Conservation (phyloP, 2,888 invertebrate species). For the Drosophila hamatofila region DNA sequence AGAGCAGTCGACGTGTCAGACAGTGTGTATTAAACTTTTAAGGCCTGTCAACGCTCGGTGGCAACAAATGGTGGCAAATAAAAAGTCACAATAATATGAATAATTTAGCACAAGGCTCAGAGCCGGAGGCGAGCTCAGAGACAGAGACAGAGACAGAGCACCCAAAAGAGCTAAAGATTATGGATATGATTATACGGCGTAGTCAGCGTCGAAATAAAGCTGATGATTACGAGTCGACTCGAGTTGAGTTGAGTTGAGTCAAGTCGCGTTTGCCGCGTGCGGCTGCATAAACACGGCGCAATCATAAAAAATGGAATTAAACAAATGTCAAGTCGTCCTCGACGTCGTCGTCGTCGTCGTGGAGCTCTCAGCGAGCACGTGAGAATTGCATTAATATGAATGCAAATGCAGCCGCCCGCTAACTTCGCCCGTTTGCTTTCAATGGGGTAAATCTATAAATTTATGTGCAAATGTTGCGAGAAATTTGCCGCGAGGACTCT, state of each 20-base stretch:
- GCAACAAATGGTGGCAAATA: slow-evolving; percentile 56
- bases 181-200: slow-evolving; percentile 58
- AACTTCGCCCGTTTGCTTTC: neutral
- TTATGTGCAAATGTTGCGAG: slow-evolving; percentile 75
- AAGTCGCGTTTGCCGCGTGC: slow-evolving; percentile 45
- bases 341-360: slow-evolving; percentile 22
- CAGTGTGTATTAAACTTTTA: slow-evolving; percentile 56
- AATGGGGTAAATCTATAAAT: slow-evolving; percentile 71
- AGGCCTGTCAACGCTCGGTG: slow-evolving; percentile 60
- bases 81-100: slow-evolving; percentile 70
- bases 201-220: slow-evolving; percentile 49
- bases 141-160: slow-evolving; percentile 15
- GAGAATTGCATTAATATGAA: slow-evolving; percentile 81
- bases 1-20: slow-evolving; percentile 12
- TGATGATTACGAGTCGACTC: slow-evolving; percentile 52
- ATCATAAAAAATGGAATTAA: slow-evolving; percentile 75
- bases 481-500: slow-evolving; percentile 57
- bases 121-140: slow-evolving; percentile 5
- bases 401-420: slow-evolving; percentile 62
- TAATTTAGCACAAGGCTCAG: slow-evolving; percentile 44
- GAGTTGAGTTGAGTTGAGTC: slow-evolving; percentile 17
- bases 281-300: slow-evolving; percentile 74
- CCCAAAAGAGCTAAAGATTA: slow-evolving; percentile 63
- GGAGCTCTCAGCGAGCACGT: slow-evolving; percentile 68
- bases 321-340: slow-evolving; percentile 64